A percentile compares a stretch with the other conserved stretches of the same genome.
phyloP scores from a whole-genome alignment of 1,140 invertebrate species.

The Eumeta japonica region DNA sequence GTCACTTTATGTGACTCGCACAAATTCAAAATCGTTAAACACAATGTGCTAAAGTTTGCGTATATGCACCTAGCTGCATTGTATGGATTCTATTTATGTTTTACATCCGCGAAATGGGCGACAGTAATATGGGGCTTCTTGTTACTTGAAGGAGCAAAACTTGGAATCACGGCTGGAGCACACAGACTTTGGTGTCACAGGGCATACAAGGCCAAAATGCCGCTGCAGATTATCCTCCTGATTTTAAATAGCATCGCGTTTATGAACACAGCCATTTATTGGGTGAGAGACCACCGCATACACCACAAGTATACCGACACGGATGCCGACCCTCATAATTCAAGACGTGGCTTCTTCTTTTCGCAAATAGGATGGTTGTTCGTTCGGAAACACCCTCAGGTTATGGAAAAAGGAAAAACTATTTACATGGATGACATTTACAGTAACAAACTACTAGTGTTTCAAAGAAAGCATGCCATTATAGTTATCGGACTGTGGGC shows the following conservation, averaged over 20 bases:
- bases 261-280: conserved; percentile 44
- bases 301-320: conserved; percentile 75
- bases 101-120: conserved; percentile 61
- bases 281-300: conserved; percentile 66
- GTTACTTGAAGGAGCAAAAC: conserved; percentile 7
- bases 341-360: conserved; percentile 75
- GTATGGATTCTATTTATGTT: conserved; percentile 64
- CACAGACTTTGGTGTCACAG: conserved; percentile 81
- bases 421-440: conserved; percentile 70
- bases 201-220: conserved; percentile 77
- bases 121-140: conserved; percentile 62
- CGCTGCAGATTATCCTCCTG: conserved; percentile 67
- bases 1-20: too few relatives aligned
- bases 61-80: conserved; percentile 67
- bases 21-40: conserved; percentile 6
- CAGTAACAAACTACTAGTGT: conserved; percentile 66
- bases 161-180: conserved; percentile 57
- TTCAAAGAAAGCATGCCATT: conserved; percentile 61
- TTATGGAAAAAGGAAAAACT: conserved; percentile 60
- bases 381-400: conserved; percentile 69
- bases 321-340: too few relatives aligned
- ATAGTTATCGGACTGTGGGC: conserved; percentile 8
- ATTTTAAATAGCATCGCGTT: conserved; percentile 71
- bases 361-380: conserved; percentile 77
- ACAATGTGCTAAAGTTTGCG: conserved; percentile 66